Percentiles rank a stretch among this genome's conserved stretches.
Conservation (phyloP, 2,888 invertebrate species). For the Smittia sp. region DNA sequence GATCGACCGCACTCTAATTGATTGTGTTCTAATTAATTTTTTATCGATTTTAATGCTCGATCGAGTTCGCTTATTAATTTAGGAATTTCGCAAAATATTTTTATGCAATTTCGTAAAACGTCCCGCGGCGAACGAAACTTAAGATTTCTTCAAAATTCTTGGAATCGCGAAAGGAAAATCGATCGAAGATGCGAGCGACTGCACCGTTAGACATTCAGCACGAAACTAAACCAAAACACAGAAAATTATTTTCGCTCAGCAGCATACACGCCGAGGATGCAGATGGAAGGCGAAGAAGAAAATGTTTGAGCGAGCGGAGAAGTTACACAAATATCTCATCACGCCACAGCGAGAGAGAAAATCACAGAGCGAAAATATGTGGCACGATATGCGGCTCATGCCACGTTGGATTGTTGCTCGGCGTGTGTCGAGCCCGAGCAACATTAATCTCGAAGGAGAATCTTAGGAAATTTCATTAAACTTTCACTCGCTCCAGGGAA, state of each 20-base stretch:
- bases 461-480: background rate
- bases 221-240: background rate
- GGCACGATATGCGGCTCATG: background rate
- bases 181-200: background rate
- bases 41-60: constrained; percentile 13
- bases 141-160: constrained; percentile 6
- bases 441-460: background rate
- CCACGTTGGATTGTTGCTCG: background rate
- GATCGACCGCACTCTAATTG: background rate
- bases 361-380: background rate
- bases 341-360: background rate
- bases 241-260: constrained; percentile 14
- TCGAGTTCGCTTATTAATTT: background rate
- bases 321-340: background rate
- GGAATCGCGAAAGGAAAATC: background rate
- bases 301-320: constrained; percentile 8
- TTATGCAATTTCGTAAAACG: background rate
- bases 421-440: background rate
- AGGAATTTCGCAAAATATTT: background rate
- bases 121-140: background rate
- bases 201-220: constrained; percentile 4
- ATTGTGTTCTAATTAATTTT: constrained; percentile 26
- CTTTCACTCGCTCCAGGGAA: background rate
- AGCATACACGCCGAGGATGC: background rate
- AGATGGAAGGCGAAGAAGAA: constrained; percentile 14